A percentile compares a stretch with the other conserved stretches of the same genome.
Conservation (phyloP, 2,113 vertebrate genomes). For the Cettia cetti region DNA sequence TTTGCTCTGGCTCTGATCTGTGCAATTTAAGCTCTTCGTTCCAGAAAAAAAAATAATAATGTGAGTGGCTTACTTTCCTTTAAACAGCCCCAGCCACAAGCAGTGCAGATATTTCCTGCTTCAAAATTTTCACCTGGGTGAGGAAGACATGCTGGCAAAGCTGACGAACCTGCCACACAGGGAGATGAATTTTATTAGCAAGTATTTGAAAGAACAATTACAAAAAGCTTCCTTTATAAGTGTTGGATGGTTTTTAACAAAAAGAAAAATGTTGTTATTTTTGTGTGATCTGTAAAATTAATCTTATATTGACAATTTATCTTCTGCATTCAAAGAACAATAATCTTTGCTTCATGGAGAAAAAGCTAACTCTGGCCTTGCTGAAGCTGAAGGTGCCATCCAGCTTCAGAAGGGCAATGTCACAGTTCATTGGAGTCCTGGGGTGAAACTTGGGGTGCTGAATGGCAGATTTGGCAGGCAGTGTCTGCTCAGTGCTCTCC, state of each 20-base stretch:
- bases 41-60: neutral
- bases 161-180: constrained; percentile 64
- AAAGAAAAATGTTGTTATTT: neutral
- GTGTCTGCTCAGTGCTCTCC: constrained; percentile 77
- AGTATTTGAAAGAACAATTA: neutral
- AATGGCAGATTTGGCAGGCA: constrained; percentile 67
- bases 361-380: constrained; percentile 52
- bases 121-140: constrained; percentile 72
- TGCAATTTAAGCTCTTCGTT: neutral
- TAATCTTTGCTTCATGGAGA: neutral
- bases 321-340: neutral
- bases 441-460: constrained; percentile 81
- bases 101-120: constrained; percentile 75
- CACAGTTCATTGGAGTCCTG: constrained; percentile 79
- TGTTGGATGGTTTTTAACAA: neutral
- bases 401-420: constrained; percentile 82
- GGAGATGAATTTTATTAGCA: neutral
- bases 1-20: neutral
- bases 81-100: constrained; percentile 82
- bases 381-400: constrained; percentile 76
- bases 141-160: constrained; percentile 83
- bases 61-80: constrained; percentile 74
- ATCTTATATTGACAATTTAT: neutral
- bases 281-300: neutral
- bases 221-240: neutral